These are phyloP conservation scores for Sepioteuthis lessoniana DNA, from an alignment of 2,888 invertebrate genomes.

Conservation along the genomic window DNA sequence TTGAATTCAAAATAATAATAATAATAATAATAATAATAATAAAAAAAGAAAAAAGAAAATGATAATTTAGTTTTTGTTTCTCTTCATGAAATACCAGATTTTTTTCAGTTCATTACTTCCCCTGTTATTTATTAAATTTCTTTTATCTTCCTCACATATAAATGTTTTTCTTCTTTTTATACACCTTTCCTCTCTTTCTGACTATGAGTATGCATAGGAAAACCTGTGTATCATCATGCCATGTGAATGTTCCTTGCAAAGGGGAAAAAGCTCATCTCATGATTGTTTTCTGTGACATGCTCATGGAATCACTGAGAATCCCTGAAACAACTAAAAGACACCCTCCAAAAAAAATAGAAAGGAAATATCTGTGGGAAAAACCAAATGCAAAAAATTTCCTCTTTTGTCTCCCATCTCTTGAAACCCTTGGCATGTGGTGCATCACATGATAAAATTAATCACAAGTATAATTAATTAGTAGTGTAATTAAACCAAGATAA, in stretches of 20 bases:
- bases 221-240: not conserved
- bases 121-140: too few species aligned
- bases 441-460: slow-evolving; percentile 33
- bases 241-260: not conserved
- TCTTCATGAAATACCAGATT: too few species aligned
- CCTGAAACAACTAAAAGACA: too few species aligned
- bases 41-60: too few species aligned
- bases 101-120: too few species aligned
- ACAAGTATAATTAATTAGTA: not conserved
- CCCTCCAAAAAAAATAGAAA: not conserved
- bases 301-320: not conserved
- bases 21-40: too few species aligned
- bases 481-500: not conserved
- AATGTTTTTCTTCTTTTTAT: not conserved
- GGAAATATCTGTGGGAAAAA: not conserved
- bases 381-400: not conserved
- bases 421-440: not conserved
- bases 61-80: too few species aligned
- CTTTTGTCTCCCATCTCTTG: not conserved
- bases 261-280: not conserved
- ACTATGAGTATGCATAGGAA: not conserved
- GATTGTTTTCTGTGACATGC: not conserved
- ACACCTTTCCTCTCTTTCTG: not conserved
- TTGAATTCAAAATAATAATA: too few species aligned
- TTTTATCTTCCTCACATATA: too few species aligned